Conservation (phyloP, 2,797 vertebrate species). For the Enteromius thamalakanensis region DNA sequence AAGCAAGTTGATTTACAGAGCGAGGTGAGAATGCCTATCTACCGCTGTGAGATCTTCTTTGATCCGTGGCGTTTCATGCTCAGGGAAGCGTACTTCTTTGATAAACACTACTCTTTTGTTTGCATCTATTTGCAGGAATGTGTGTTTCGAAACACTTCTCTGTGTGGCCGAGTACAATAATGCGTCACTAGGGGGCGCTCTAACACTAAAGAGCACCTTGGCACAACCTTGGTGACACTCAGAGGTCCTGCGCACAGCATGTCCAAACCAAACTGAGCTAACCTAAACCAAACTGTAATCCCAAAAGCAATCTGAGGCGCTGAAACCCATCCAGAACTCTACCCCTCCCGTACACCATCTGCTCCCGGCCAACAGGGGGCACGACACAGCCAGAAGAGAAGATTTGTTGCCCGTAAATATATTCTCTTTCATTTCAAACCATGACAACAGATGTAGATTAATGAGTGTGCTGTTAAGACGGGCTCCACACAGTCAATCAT, state of each 20-base stretch:
- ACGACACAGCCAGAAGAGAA: slow-evolving; percentile 48
- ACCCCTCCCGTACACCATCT: slow-evolving; percentile 44
- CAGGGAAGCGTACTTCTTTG: slow-evolving; percentile 33
- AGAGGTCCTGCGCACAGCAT: slow-evolving; percentile 17
- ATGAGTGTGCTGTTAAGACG: slow-evolving; percentile 36
- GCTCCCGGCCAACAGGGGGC: slow-evolving; percentile 46
- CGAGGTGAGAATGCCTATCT: slow-evolving; percentile 9
- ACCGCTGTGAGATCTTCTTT: slow-evolving; percentile 37
- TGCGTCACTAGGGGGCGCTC: slow-evolving; percentile 50
- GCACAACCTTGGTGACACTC: slow-evolving; percentile 24
- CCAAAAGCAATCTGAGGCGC: slow-evolving; percentile 22
- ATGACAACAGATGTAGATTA: slow-evolving; percentile 50
- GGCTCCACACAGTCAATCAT: slow-evolving; percentile 31
- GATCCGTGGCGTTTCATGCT: slow-evolving; percentile 36
- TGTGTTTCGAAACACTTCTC: slow-evolving; percentile 21
- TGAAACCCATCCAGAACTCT: slow-evolving; percentile 27
- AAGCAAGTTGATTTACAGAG: slow-evolving; percentile 20
- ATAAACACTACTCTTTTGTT: slow-evolving; percentile 27
- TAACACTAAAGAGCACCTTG: slow-evolving; percentile 30
- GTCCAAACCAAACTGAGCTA: slow-evolving; percentile 23
- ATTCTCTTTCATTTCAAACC: slow-evolving; percentile 44
- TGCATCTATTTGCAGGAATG: slow-evolving; percentile 1
- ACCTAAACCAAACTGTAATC: slow-evolving; percentile 29
- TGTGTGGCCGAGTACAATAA: slow-evolving; percentile 6
- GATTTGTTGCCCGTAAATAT: slow-evolving; percentile 33